A percentile compares a stretch with the other conserved stretches of the same genome.
Conservation (phyloP, 1,140 invertebrate species). For the Lucilia sericata region DNA sequence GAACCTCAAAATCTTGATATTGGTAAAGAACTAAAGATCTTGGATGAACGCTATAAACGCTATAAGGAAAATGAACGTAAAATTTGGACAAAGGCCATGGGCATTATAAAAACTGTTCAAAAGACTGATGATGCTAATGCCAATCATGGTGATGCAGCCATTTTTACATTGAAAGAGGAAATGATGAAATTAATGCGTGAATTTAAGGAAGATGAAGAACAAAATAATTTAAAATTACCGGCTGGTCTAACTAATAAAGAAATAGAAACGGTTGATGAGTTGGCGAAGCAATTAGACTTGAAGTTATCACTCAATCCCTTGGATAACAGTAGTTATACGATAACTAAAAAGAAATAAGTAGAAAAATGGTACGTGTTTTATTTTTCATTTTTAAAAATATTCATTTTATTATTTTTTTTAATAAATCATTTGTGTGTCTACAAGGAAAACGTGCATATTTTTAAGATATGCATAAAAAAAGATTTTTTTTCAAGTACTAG, state of each 20-base stretch:
- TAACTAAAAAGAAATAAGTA: constrained; percentile 22
- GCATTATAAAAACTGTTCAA: constrained; percentile 28
- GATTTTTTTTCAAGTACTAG: no score
- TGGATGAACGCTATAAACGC: constrained; percentile 42
- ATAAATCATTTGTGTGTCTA: no score
- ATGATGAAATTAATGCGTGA: constrained; percentile 43
- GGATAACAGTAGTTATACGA: constrained; percentile 44
- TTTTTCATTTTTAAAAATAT: neutral
- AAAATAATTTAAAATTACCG: constrained; percentile 46
- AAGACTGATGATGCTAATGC: neutral
- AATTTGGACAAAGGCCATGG: constrained; percentile 50
- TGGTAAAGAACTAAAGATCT: constrained; percentile 53
- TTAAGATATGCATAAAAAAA: no score
- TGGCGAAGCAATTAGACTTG: constrained; percentile 43
- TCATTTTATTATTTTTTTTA: neutral
- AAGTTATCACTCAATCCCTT: constrained; percentile 45
- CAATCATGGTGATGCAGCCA: neutral
- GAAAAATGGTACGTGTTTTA: neutral
- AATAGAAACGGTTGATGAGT: constrained; percentile 44
- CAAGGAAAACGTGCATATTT: no score
- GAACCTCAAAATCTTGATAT: constrained; percentile 62
- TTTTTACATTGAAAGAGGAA: constrained; percentile 35
- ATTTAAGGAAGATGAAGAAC: constrained; percentile 40
- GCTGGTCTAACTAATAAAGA: constrained; percentile 44
- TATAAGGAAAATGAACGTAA: constrained; percentile 47